A percentile compares a stretch with the other conserved stretches of the same genome.
phyloP scores from a whole-genome alignment of 2,888 invertebrate species.

The Yponomeuta plumbellus region DNA sequence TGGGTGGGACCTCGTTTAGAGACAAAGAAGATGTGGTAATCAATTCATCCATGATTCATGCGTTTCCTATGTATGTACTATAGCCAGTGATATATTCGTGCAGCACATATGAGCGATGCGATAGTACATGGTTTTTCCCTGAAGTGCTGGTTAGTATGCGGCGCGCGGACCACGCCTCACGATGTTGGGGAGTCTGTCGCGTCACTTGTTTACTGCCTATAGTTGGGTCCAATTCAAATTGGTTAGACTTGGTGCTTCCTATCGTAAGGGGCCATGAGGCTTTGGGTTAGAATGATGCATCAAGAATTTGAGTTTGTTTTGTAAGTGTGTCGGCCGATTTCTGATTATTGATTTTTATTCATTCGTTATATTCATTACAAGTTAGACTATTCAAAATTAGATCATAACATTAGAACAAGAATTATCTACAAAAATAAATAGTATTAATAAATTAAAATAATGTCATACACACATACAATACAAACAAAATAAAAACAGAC shows the following conservation, averaged over 20 bases:
- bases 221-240: not conserved
- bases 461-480: too few species aligned
- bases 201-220: not conserved
- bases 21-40: not conserved
- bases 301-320: too few species aligned
- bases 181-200: not conserved
- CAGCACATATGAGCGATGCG: not conserved
- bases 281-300: too few species aligned
- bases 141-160: not conserved
- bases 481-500: too few species aligned
- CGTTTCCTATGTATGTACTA: not conserved
- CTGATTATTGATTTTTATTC: too few species aligned
- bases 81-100: not conserved
- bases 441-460: too few species aligned
- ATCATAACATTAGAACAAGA: too few species aligned
- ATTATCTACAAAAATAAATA: too few species aligned
- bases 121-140: not conserved
- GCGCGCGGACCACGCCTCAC: not conserved
- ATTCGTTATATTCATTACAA: too few species aligned
- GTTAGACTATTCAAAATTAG: too few species aligned
- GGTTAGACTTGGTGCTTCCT: not conserved
- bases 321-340: too few species aligned
- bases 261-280: not conserved
- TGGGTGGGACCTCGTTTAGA: not conserved
- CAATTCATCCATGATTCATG: not conserved